phyloP scores from a whole-genome alignment of 2,888 invertebrate genomes.

The Ditula angustiorana region DNA sequence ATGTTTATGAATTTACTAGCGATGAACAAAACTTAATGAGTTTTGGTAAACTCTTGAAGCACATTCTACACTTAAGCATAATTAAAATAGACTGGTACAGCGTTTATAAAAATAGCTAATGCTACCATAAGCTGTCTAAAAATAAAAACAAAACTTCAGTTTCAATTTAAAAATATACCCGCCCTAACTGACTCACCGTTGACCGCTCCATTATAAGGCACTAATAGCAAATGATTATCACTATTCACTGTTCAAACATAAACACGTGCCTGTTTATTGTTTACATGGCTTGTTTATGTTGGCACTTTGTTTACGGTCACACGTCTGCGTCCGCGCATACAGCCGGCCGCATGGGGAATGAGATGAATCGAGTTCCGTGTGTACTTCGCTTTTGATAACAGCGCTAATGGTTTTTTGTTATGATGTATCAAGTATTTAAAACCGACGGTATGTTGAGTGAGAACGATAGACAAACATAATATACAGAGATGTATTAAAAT shows the following conservation, averaged over 20 bases:
- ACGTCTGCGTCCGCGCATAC: neutral
- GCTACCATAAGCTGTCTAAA: no score
- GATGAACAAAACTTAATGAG: no score
- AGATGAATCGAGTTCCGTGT: neutral
- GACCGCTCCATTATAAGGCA: neutral
- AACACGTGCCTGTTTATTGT: slow-evolving; percentile 2
- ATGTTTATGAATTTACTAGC: no score
- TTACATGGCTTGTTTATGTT: slow-evolving; percentile 6
- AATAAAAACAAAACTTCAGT: neutral
- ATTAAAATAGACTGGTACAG: neutral
- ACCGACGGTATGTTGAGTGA: no score
- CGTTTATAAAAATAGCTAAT: slow-evolving; percentile 2
- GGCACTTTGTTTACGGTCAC: neutral
- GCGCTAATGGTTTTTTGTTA: neutral
- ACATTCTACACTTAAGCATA: no score
- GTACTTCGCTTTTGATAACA: neutral
- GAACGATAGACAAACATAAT: no score
- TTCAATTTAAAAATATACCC: neutral
- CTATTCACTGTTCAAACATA: slow-evolving; percentile 1
- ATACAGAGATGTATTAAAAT: no score
- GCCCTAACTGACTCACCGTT: slow-evolving; percentile 10
- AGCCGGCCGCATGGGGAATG: slow-evolving; percentile 7
- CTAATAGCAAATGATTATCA: neutral
- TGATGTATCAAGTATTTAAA: neutral
- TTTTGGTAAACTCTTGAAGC: no score